A percentile compares a stretch with the other conserved stretches of the same genome.
Evolutionary conservation across 2,113 vertebrate genomes (phyloP).

Genomic region (Cariama cristata): DNA sequence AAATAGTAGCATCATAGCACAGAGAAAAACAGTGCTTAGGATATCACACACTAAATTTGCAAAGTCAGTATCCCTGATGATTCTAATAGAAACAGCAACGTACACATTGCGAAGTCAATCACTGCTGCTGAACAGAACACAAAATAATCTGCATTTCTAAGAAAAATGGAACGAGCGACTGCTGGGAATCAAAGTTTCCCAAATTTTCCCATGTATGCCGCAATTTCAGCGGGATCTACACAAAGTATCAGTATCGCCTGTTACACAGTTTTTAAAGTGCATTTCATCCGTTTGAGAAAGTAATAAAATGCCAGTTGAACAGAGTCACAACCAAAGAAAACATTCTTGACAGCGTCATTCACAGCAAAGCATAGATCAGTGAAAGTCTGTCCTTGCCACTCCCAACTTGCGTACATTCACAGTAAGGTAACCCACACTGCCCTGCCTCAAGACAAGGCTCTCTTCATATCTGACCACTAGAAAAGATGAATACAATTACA

Average conservation of each 20-base stretch:
- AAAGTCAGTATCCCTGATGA: conserved; percentile 21
- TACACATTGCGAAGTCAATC: not conserved
- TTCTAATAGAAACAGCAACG: not conserved
- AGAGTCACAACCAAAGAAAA: not conserved
- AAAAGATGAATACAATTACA: not conserved
- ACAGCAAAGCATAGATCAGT: not conserved
- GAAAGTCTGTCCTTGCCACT: not conserved
- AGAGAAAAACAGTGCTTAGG: conserved; percentile 7
- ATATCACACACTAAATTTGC: not conserved
- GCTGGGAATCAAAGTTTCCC: not conserved
- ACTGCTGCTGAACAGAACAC: not conserved
- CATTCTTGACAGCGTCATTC: not conserved
- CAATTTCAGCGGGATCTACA: conserved; percentile 18
- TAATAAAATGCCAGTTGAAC: not conserved
- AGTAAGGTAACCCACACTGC: rapidly evolving
- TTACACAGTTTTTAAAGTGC: conserved; percentile 25
- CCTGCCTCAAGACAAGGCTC: not conserved
- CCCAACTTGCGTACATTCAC: not conserved
- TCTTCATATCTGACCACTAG: not conserved
- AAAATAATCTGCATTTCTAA: not conserved
- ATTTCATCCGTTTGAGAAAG: not conserved
- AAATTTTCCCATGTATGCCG: not conserved
- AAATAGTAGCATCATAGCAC: conserved; percentile 18
- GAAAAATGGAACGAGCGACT: not conserved
- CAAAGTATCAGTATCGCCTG: not conserved